A percentile compares a stretch with the other conserved stretches of the same genome.
Evolutionary conservation across 1,140 invertebrate genomes (phyloP).

Genomic region (Drosophila trapezifrons): DNA sequence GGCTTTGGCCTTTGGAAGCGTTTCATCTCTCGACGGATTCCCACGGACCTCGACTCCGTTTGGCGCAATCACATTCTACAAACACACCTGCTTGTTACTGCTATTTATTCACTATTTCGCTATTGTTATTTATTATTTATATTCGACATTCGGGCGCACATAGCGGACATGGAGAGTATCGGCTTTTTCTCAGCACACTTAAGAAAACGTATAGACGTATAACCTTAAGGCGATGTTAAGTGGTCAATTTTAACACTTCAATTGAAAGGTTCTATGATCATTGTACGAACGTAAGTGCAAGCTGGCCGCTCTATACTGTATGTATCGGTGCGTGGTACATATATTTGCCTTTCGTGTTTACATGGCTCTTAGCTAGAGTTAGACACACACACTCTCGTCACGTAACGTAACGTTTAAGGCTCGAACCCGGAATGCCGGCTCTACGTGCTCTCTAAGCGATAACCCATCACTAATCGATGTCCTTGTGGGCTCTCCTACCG

Average conservation of each 20-base stretch:
- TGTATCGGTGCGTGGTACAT: slow-evolving; percentile 56
- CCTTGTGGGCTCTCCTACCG: neutral
- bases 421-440: neutral
- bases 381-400: slow-evolving; percentile 5
- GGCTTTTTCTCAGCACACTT: slow-evolving; percentile 62
- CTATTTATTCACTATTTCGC: slow-evolving; percentile 9
- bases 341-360: slow-evolving; percentile 67
- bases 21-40: slow-evolving; percentile 13
- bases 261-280: slow-evolving; percentile 73
- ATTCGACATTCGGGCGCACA: slow-evolving; percentile 17
- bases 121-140: slow-evolving; percentile 33
- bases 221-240: slow-evolving; percentile 80
- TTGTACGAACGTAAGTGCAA: slow-evolving; percentile 18
- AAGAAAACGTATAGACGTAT: slow-evolving; percentile 45
- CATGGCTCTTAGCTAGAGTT: slow-evolving; percentile 39
- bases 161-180: neutral
- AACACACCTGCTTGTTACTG: slow-evolving; percentile 7
- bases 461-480: neutral
- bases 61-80: slow-evolving; percentile 20
- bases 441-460: neutral
- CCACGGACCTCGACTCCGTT: neutral
- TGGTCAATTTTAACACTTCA: slow-evolving; percentile 80
- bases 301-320: slow-evolving; percentile 1
- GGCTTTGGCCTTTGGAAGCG: slow-evolving; percentile 15
- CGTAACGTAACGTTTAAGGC: slow-evolving; percentile 2